These are phyloP conservation scores for Characodon lateralis DNA, from an alignment of 2,797 vertebrate genomes.

Conservation along the genomic window DNA sequence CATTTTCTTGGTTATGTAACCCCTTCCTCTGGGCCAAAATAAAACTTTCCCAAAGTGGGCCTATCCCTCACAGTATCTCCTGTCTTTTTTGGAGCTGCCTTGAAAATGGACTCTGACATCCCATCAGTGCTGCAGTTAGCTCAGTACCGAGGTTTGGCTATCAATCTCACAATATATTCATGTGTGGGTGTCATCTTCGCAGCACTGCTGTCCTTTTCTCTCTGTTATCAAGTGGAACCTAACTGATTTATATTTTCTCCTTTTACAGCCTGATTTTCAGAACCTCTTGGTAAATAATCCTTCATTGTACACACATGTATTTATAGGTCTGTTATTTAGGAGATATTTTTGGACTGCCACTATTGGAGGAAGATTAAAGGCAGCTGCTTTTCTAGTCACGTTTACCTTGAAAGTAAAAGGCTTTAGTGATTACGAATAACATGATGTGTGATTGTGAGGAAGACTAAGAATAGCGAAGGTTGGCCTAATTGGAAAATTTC, in stretches of 20 bases:
- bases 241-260: slow-evolving; percentile 33
- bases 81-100: slow-evolving; percentile 63
- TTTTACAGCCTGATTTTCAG: slow-evolving; percentile 39
- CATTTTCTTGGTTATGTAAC: slow-evolving; percentile 67
- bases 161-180: slow-evolving; percentile 37
- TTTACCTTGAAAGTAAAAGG: slow-evolving; percentile 66
- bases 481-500: slow-evolving; percentile 63
- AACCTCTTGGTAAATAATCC: slow-evolving; percentile 61
- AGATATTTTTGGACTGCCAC: slow-evolving; percentile 43
- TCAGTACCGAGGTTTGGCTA: slow-evolving; percentile 34
- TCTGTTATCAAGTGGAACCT: slow-evolving; percentile 41
- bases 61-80: slow-evolving; percentile 53
- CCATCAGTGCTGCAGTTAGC: slow-evolving; percentile 21
- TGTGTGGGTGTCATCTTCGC: slow-evolving; percentile 34
- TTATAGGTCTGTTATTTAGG: slow-evolving; percentile 63
- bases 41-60: slow-evolving; percentile 63
- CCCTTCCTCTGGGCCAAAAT: slow-evolving; percentile 56
- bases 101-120: slow-evolving; percentile 60
- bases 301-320: slow-evolving; percentile 62
- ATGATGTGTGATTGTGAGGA: slow-evolving; percentile 22
- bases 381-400: slow-evolving; percentile 45
- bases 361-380: slow-evolving; percentile 67
- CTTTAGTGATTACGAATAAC: slow-evolving; percentile 37
- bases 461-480: slow-evolving; percentile 48
- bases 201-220: slow-evolving; percentile 52